phyloP scores from a whole-genome alignment of 2,888 invertebrate species.

The Thereva nobilitata region DNA sequence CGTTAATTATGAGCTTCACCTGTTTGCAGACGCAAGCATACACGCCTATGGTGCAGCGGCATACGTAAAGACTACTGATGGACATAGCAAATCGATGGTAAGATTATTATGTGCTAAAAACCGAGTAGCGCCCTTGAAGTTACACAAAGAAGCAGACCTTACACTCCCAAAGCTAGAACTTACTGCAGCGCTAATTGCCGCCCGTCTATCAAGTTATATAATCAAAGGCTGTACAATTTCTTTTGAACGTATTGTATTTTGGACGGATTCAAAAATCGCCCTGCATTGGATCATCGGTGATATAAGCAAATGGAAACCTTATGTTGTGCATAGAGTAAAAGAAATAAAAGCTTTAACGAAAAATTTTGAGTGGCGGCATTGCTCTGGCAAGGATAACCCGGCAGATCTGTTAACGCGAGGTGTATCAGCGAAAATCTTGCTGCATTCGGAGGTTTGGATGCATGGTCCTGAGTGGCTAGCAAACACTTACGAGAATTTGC shows the following conservation, averaged over 20 bases:
- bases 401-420: conserved; percentile 33
- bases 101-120: conserved; percentile 33
- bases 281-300: conserved; percentile 33
- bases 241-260: conserved; percentile 5
- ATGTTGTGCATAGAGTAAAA: conserved; percentile 28
- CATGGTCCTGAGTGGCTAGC: conserved; percentile 24
- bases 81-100: background rate
- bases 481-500: background rate
- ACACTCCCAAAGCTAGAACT: conserved; percentile 33
- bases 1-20: conserved; percentile 10
- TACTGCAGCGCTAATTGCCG: conserved; percentile 14
- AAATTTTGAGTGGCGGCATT: conserved; percentile 27
- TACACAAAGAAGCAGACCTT: conserved; percentile 5
- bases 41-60: conserved; percentile 33
- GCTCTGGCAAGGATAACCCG: conserved; percentile 31
- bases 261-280: conserved; percentile 34
- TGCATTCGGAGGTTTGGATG: conserved; percentile 23
- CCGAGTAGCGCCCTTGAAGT: conserved; percentile 31
- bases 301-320: conserved; percentile 35
- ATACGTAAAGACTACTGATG: conserved; percentile 8
- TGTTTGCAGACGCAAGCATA: conserved; percentile 37
- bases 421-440: conserved; percentile 21
- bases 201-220: conserved; percentile 27
- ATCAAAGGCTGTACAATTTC: conserved; percentile 6
- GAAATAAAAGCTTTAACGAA: conserved; percentile 31